Evolutionary conservation across 2,113 vertebrate genomes (phyloP), one percentile per base, ranked within the genome.

Genomic region (Archilochus colubris): DNA sequence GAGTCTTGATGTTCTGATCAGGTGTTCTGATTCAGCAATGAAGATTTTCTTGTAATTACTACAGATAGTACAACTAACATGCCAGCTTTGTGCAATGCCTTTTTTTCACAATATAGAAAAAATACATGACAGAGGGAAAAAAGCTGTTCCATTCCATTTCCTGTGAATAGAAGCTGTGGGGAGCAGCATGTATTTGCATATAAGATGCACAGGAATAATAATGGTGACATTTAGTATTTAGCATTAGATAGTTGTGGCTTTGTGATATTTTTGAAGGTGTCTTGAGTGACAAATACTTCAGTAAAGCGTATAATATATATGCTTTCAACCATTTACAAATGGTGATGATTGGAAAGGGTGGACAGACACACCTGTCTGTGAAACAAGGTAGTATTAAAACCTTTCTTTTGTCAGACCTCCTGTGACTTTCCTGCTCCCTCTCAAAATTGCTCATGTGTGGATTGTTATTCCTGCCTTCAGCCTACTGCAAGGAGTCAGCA

Each of bases 191-290:
- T 64, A 91, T 95, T 93, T 92, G 74, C 66, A 85, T 92, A 85
- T 62, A 62, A 79, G 55, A 63, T 63, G 31, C 58, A 28, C 27
- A 82, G 28, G 58, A 95, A 80, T 55, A 87, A 66, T 85, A 82
- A 76, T 3, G 1, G 33, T 77, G 85, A 61, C 67, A 82, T 77
- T 82, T 69, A 44, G 6, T 36, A 55, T 80, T 95, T 94, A 40
- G 40, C 11, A 40, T 40, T 40, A 3, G 1, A 48, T 89, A 95
- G 80, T 70, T 58, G 74, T 22, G 70, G 17, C 31, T 91, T 94
- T 85, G 63, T 88, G 91, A 59, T 94, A 87, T 67, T 82, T 83
- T 91, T 74, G 61, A 88, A 94, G 57, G 25, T 86, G 53, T 83
- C 69, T 83, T 74, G 91, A 77, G 79, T 46, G 30, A 93, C 67